Base-by-base conservation (phyloP, 2,113 vertebrate genomes). In the Nettapus auritus region DNA sequence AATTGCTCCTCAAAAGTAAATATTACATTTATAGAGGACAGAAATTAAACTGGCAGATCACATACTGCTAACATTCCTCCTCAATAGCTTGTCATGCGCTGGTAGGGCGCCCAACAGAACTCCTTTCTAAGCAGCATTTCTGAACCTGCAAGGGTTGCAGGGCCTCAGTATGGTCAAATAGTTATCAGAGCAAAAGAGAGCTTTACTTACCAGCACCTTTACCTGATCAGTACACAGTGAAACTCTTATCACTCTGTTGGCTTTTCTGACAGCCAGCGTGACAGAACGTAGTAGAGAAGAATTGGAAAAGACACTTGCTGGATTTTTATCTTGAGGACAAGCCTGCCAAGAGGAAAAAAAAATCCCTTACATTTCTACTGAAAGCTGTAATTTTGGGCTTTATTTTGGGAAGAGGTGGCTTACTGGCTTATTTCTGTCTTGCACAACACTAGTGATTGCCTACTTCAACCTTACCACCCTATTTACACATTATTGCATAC, bases 101-200 rank as follows among this genome's bases (percentile, higher is more conserved):
- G 2, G 31, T 14, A 73, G 46, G 44, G 3, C 36, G 88, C 20
- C 8, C 73, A 13, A 3, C 17, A 12, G 3, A 79, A 38, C 12
- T n/a, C n/a, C 31, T 69, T 86, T 25, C 19, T 9, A 63, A 15
- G 21, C 7, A 4, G 5, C 9, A 0, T 0, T 2, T 13, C 31
- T 74, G 42, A 28, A 84, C 53, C 25, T 56, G 26, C 57, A 44
- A 18, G 26, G 46, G 33, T 46, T 67, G 36, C 11, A 2, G 5
- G 56, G 44, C 13, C 53, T 73, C 80, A 63, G 31, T 5, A 42
- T 12, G 17, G 52, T 16, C 66, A 83, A 69, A 86, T 8, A 36
- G 29, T 52, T 3, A 23, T 9, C 17, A n/a, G 22, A 71, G 53
- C 38, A 66, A 9, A 71, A 74, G 42, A 77, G 3, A 14, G 13